Evolutionary conservation across 2,888 invertebrate genomes (phyloP), one percentile per base, ranked within the genome.

Genomic region (Atrina japonica): DNA sequence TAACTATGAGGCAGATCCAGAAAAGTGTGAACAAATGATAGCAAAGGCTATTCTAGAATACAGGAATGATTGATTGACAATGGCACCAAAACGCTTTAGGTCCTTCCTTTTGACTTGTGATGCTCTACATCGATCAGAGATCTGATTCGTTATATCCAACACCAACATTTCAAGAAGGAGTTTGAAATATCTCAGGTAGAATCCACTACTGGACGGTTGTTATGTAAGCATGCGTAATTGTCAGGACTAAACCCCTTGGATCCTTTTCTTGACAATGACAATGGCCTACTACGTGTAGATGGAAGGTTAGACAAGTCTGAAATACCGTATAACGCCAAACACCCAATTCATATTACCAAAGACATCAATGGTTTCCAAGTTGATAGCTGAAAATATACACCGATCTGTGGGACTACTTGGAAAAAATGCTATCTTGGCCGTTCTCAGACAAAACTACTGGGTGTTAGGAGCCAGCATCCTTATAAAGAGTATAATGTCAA

Each of bases 241-340:
- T 63, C 63, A 30, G 35, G 23, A 50, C 25, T 63, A n/a, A 21
- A 23, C n/a, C 56, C 56, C 21, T 40, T 66, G 9, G 58, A 58
- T 30, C 66, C 58, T n/a, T 25, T 66, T n/a, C n/a, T n/a, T n/a
- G n/a, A n/a, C 21, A 23, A 58, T 5, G 58, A 47, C 25, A 50
- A 61, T 45, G 71, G 66, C 3, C 14, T 67, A 16, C 11, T 71
- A 11, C 18, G 56, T 27, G 70, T 70, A n/a, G 70, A 65, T 18
- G 70, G 70, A 23, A n/a, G 59, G 21, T 45, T 70, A 14, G 56
- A 55, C 9, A 35, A 43, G n/a, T 27, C 64, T 18, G 43, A 58
- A 11, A 56, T 70, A 11, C 23, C 49, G 21, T 50, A 41, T 27
- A 47, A 52, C 9, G 53, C 41, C 7, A 70, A 56, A 45, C 66